Conservation (phyloP, 2,797 vertebrate genomes). For the Kryptolebias ocellatus region DNA sequence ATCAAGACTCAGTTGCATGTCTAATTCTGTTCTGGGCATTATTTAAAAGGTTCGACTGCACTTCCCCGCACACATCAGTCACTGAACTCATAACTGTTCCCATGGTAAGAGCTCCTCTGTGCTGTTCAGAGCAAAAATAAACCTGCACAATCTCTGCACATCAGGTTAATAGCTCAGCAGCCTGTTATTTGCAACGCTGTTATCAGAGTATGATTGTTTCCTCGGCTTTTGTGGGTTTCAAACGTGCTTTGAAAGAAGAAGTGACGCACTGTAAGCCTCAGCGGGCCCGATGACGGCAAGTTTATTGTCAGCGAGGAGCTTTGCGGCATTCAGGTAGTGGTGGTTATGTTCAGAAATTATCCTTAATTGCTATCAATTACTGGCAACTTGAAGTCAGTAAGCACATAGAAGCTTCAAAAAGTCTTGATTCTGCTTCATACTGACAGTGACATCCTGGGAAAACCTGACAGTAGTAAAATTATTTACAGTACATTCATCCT, state of each 20-base stretch:
- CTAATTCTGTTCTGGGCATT: conserved; percentile 4
- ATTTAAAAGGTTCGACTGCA: conserved; percentile 12
- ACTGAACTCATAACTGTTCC: conserved; percentile 9
- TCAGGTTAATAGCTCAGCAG: conserved; percentile 15
- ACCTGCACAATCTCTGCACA: background rate
- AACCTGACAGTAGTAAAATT: background rate
- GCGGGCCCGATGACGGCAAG: background rate
- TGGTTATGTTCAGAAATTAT: background rate
- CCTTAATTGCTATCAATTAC: background rate
- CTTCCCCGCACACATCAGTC: background rate
- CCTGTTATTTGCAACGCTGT: conserved; percentile 18
- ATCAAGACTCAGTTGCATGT: background rate
- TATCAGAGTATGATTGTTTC: conserved; percentile 17
- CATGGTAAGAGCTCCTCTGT: background rate
- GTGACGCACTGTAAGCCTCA: background rate
- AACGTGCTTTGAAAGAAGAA: conserved; percentile 18
- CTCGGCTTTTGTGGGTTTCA: conserved; percentile 17
- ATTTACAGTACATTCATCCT: background rate
- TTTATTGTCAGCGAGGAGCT: background rate
- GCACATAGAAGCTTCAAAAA: background rate
- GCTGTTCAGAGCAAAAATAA: conserved; percentile 9
- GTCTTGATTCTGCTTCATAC: background rate
- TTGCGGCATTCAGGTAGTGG: background rate
- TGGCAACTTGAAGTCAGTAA: background rate
- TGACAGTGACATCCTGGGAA: too few relatives aligned